Conservation (phyloP, 2,888 invertebrate species). For the Stenchaetothrips biformis region DNA sequence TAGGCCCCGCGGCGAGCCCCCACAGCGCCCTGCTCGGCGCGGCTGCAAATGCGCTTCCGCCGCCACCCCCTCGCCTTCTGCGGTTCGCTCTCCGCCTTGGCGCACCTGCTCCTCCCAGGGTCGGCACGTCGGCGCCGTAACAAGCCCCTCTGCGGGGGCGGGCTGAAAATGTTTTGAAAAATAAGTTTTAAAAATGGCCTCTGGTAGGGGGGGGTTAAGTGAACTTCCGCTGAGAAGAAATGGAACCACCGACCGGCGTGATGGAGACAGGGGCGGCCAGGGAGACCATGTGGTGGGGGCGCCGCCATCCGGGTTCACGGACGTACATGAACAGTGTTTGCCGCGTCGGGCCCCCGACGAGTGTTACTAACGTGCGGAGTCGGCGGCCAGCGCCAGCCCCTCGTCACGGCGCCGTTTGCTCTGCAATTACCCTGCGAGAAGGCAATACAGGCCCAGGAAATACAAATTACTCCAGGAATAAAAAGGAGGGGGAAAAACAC, state of each 20-base stretch:
- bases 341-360: not conserved
- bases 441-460: too few species aligned
- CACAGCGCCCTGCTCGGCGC: conserved; percentile 21
- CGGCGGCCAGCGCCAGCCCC: conserved; percentile 3
- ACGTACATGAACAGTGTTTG: conserved; percentile 13
- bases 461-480: too few species aligned
- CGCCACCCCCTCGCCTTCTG: not conserved
- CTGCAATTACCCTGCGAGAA: not conserved
- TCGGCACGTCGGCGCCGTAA: conserved; percentile 9
- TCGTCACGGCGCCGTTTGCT: not conserved
- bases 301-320: conserved; percentile 13
- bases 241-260: not conserved
- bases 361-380: not conserved
- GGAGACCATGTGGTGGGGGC: not conserved
- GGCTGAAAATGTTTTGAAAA: not conserved
- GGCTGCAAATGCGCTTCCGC: not conserved
- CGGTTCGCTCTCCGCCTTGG: conserved; percentile 2
- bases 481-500: too few species aligned
- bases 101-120: conserved; percentile 19
- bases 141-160: not conserved
- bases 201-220: too few species aligned
- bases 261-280: not conserved
- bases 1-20: not conserved
- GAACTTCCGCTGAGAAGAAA: not conserved
- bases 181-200: not conserved